These are phyloP conservation scores for Megamerina dolium DNA, from an alignment of 2,888 invertebrate species.

Conservation along the genomic window DNA sequence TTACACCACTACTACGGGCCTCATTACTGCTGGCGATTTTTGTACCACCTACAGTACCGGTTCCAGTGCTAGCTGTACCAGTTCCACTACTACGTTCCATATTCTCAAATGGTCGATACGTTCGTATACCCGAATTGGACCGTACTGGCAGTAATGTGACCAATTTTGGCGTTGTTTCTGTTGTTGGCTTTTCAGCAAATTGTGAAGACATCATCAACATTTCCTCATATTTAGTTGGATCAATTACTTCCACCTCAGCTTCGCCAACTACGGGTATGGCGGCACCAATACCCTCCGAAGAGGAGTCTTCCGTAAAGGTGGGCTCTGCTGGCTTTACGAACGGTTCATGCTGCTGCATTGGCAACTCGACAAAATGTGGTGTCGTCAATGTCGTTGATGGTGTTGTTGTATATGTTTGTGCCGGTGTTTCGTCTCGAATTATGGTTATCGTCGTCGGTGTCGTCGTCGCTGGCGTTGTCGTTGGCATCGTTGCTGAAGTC, in stretches of 20 bases:
- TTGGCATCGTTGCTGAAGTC: slow-evolving; percentile 12
- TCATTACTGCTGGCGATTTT: slow-evolving; percentile 10
- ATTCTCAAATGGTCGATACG: slow-evolving; percentile 54
- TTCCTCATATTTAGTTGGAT: slow-evolving; percentile 49
- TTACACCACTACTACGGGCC: not conserved
- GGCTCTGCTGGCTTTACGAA: slow-evolving; percentile 41
- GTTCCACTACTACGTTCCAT: slow-evolving; percentile 23
- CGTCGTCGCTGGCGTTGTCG: slow-evolving; percentile 4
- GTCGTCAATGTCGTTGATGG: slow-evolving; percentile 11
- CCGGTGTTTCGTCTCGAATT: not conserved
- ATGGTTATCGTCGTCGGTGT: slow-evolving; percentile 5
- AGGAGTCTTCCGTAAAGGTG: slow-evolving; percentile 34
- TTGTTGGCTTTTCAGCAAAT: slow-evolving; percentile 32
- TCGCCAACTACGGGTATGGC: slow-evolving; percentile 45
- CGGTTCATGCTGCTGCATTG: slow-evolving; percentile 26
- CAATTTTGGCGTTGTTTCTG: slow-evolving; percentile 46
- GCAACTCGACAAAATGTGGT: slow-evolving; percentile 25
- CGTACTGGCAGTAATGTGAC: slow-evolving; percentile 70
- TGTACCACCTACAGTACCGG: slow-evolving; percentile 32
- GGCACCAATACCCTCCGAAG: slow-evolving; percentile 37
- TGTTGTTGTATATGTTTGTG: slow-evolving; percentile 13
- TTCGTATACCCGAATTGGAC: slow-evolving; percentile 72
- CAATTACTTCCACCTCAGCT: slow-evolving; percentile 49
- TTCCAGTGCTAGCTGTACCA: slow-evolving; percentile 22
- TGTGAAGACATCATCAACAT: slow-evolving; percentile 44